Base-by-base conservation (phyloP, 1,140 invertebrate genomes). In the Penaeus japonicus region DNA sequence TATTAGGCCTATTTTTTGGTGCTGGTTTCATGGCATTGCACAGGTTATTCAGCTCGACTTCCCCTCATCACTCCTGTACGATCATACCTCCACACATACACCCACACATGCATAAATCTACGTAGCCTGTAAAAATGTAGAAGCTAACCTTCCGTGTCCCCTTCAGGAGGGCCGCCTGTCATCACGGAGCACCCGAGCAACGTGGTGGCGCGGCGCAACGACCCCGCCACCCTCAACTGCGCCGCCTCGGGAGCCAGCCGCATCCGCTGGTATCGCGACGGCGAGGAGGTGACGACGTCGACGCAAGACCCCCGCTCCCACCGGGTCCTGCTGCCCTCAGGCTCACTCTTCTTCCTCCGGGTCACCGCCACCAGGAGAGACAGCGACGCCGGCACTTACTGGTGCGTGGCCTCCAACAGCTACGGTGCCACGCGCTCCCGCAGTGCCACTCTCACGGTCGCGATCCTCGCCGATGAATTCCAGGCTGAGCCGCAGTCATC, bases 231-330 rank as follows among this genome's bases (percentile, higher is more conserved):
- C 39, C 39, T 39, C 39, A 39, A 39, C 39, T 39, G 39, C 39
- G 39, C 39, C 39, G 39, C 39, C 77, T n/a, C 85, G 54, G 30
- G 73, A 80, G 85, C 85, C 30, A 75, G 77, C 65, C 24, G 39
- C 39, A 78, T 87, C 35, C 55, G 57, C 59, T 87, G 85, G 85
- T 87, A 87, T 47, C 73, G 79, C 39, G 80, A 87, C 85, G 85
- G 85, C 15, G 85, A 87, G 24, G 75, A 54, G 10, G 59, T 87
- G 15, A 65, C 70, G 0, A 57, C 77, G 18, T 30, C 55, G 35
- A 39, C 55, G 15, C 35, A 35, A 0, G 85, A 87, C n/a, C 20
- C 85, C 39, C 54, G 53, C 15, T 77, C 65, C 4, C 85, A 79
- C n/a, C 78, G 85, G 73, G 85, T 39, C 39, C 39, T 39, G 4